Base-by-base conservation (phyloP, 2,797 vertebrate species). In the Cryptoprocta ferox region DNA sequence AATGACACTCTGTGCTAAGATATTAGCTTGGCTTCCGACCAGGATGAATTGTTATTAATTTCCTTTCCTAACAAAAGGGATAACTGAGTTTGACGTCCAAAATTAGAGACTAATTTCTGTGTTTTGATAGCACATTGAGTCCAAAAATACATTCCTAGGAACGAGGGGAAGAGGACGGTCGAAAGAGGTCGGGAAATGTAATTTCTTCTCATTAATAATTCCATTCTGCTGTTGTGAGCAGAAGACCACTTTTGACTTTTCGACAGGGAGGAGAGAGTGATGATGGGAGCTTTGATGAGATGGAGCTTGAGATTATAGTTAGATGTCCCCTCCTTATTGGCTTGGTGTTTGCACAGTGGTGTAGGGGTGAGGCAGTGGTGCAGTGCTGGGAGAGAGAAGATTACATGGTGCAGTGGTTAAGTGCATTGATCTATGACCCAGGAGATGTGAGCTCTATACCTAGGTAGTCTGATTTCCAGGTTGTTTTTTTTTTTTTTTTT, bases 31-130 rank as follows among this genome's bases (percentile, higher is more conserved):
- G 94, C 95, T 95, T 96, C 50, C 14, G 14, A 95, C 94, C 96
- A 97, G 90, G 86, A 82, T 85, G 89, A 85, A 97, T 95, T 92
- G 90, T 95, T 94, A 39, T 89, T 94, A 91, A 97, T 98, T 97
- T 95, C n/a, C 30, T 68, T 95, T 80, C 70, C 96, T 90, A 71
- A 95, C 91, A 96, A 95, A 97, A 95, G 92, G 88, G 76, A 96
- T 97, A 97, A 97, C 91, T 65, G 37, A 93, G 91, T 95, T 96
- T 97, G 96, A 96, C 42, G 9, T 96, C 79, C 91, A 93, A 97
- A 96, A 97, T 83, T 83, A 78, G 92, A 97, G 84, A 75, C 93
- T 95, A 95, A 97, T 97, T 97, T 95, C 59, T 98, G 30, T 95
- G 90, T 96, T 97, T 96, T 97, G 81, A 94, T 94, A 95, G 83